phyloP scores from a whole-genome alignment of 2,113 vertebrate species.

The Brienomyrus longianalis region DNA sequence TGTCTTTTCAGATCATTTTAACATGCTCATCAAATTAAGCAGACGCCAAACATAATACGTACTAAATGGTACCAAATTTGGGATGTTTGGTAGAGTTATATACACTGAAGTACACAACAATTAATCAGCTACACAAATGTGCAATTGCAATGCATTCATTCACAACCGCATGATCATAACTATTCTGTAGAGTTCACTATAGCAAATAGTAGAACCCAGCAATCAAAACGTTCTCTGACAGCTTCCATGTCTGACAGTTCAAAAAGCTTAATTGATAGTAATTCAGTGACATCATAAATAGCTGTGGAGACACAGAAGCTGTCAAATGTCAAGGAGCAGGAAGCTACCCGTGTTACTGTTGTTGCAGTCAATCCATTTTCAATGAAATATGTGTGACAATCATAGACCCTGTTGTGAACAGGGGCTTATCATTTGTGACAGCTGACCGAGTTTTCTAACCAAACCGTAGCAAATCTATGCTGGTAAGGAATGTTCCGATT shows the following conservation, averaged over 20 bases:
- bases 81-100: background rate
- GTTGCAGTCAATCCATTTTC: background rate
- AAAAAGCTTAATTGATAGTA: background rate
- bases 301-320: background rate
- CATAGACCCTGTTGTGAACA: background rate
- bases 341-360: background rate
- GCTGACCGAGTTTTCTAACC: background rate
- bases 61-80: background rate
- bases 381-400: conserved; percentile 5
- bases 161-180: background rate
- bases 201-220: background rate
- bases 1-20: background rate
- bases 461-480: background rate
- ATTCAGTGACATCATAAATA: background rate
- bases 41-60: background rate
- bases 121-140: background rate
- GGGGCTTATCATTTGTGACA: background rate
- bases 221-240: background rate
- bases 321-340: background rate
- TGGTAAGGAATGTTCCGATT: background rate
- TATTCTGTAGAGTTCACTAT: background rate
- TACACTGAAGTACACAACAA: background rate
- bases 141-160: background rate
- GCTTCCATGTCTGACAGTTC: background rate
- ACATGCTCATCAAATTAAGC: background rate